phyloP scores from a whole-genome alignment of 2,113 vertebrate species.

The Nothocercus julius region DNA sequence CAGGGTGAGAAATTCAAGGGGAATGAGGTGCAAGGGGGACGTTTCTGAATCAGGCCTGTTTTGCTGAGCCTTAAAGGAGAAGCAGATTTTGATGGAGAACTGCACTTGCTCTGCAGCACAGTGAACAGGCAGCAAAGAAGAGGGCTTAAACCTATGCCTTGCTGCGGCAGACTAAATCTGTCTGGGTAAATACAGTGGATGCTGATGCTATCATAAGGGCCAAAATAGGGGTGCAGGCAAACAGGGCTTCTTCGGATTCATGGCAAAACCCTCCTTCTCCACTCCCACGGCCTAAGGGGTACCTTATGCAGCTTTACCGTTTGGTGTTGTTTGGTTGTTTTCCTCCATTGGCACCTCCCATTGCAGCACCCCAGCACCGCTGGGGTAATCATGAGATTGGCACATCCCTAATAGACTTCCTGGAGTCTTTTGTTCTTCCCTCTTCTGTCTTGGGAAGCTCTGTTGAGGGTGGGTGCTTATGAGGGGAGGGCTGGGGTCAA shows the following conservation, averaged over 20 bases:
- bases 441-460: background rate
- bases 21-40: constrained; percentile 30
- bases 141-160: background rate
- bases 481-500: constrained; percentile 20
- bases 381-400: constrained; percentile 25
- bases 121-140: constrained; percentile 26
- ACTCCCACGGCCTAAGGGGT: constrained; percentile 37
- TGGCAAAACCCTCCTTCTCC: constrained; percentile 30
- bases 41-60: constrained; percentile 53
- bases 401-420: constrained; percentile 21
- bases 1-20: constrained; percentile 35
- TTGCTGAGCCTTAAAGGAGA: constrained; percentile 25
- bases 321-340: background rate
- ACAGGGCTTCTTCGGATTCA: background rate
- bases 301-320: background rate
- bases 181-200: background rate
- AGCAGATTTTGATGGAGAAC: constrained; percentile 15
- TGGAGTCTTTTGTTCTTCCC: constrained; percentile 33
- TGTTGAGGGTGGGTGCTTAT: constrained; percentile 14
- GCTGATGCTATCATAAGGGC: background rate
- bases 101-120: background rate
- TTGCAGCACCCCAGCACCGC: background rate
- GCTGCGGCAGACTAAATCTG: background rate
- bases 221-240: background rate
- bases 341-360: constrained; percentile 23